Conservation (phyloP, 2,888 invertebrate species). For the Onchidella celtica region DNA sequence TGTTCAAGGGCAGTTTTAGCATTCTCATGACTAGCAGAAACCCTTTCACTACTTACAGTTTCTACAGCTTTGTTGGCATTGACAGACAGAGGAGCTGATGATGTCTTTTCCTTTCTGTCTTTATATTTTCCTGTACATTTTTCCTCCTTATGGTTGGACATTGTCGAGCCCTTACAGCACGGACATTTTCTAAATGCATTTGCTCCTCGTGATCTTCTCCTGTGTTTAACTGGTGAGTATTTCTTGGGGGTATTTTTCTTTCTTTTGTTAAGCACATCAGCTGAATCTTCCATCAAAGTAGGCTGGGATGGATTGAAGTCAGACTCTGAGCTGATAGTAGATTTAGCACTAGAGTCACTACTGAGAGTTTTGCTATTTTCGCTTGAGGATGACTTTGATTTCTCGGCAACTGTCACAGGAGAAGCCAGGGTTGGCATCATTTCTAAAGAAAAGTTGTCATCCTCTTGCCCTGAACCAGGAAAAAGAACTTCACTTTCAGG, state of each 20-base stretch:
- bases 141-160: background rate
- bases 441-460: background rate
- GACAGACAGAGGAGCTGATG: background rate
- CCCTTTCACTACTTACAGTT: background rate
- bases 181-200: background rate
- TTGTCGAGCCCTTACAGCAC: background rate
- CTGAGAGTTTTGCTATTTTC: background rate
- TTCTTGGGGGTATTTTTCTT: constrained; percentile 33
- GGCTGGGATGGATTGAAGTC: constrained; percentile 28
- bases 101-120: background rate
- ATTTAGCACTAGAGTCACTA: background rate
- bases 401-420: background rate
- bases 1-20: background rate
- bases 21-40: too few species aligned
- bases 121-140: background rate
- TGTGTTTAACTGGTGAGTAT: background rate
- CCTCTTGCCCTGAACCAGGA: constrained; percentile 7
- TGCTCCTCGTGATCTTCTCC: background rate
- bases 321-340: constrained; percentile 30
- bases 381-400: constrained; percentile 22
- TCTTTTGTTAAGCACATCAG: constrained; percentile 8
- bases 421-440: constrained; percentile 42
- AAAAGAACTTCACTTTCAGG: constrained; percentile 32
- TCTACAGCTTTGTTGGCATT: background rate
- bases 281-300: constrained; percentile 29